phyloP scores from a whole-genome alignment of 2,113 vertebrate species.

The Cygnus buccinator region DNA sequence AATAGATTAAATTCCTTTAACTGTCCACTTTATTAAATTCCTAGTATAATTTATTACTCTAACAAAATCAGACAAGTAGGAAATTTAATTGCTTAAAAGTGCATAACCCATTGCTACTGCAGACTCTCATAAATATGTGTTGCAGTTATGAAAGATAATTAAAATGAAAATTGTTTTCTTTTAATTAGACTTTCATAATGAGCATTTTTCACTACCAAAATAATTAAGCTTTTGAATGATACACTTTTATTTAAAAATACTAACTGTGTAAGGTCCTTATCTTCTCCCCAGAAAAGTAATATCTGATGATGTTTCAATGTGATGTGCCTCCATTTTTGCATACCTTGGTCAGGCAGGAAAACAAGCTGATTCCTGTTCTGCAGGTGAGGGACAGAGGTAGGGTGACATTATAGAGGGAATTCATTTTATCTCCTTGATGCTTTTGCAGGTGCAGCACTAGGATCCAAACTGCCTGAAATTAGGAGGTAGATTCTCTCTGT shows the following conservation, averaged over 20 bases:
- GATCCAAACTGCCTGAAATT: not conserved
- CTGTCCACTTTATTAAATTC: slow-evolving; percentile 81
- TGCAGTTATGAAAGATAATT: slow-evolving; percentile 53
- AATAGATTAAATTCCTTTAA: slow-evolving; percentile 78
- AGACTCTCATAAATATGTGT: slow-evolving; percentile 54
- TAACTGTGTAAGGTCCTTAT: not conserved
- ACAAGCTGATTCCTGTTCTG: not conserved
- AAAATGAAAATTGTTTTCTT: slow-evolving; percentile 66
- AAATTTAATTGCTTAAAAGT: slow-evolving; percentile 79
- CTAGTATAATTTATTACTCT: slow-evolving; percentile 77
- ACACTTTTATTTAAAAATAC: slow-evolving; percentile 46
- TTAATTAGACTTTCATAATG: slow-evolving; percentile 58
- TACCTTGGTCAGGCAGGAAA: not conserved
- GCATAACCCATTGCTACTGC: slow-evolving; percentile 60
- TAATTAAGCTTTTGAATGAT: slow-evolving; percentile 44
- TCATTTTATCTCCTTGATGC: not conserved
- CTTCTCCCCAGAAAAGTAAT: not conserved
- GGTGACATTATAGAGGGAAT: not conserved
- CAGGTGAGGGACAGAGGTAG: not conserved
- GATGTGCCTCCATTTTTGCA: not conserved
- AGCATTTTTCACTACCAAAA: slow-evolving; percentile 67
- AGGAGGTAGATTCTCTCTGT: not conserved
- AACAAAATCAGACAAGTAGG: slow-evolving; percentile 77
- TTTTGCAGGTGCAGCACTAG: not conserved
- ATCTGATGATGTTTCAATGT: not conserved